Conservation (phyloP, 1,140 invertebrate species). For the Oryzaephilus surinamensis region DNA sequence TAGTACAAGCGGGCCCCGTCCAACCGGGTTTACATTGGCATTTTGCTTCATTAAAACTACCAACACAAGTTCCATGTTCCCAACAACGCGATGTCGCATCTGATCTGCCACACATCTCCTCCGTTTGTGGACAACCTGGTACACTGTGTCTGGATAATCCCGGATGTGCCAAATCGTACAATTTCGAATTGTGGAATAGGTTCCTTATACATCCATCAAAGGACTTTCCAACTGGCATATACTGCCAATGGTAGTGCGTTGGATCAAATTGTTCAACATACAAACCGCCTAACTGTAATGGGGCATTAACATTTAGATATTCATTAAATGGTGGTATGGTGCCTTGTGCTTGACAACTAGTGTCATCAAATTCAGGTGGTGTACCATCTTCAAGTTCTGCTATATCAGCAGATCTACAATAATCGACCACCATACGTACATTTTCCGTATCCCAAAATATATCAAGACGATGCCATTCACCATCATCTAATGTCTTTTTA, state of each 20-base stretch:
- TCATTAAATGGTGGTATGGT: slow-evolving; percentile 90
- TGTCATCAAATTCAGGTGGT: slow-evolving; percentile 74
- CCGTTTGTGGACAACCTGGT: slow-evolving; percentile 81
- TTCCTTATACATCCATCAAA: slow-evolving; percentile 95
- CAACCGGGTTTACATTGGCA: slow-evolving; percentile 90
- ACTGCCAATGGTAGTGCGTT: slow-evolving; percentile 73
- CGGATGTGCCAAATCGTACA: slow-evolving; percentile 85
- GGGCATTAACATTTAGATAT: slow-evolving; percentile 92
- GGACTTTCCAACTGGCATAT: slow-evolving; percentile 74
- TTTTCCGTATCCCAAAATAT: slow-evolving; percentile 91
- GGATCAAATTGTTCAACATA: slow-evolving; percentile 80
- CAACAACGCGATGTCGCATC: slow-evolving; percentile 73
- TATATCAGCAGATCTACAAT: slow-evolving; percentile 77
- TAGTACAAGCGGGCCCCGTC: slow-evolving; percentile 77
- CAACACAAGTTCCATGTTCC: slow-evolving; percentile 90
- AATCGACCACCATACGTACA: slow-evolving; percentile 84
- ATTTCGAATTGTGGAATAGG: slow-evolving; percentile 88
- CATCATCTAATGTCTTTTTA: slow-evolving; percentile 77
- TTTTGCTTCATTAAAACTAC: slow-evolving; percentile 73
- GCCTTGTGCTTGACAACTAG: slow-evolving; percentile 77
- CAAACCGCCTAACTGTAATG: slow-evolving; percentile 85
- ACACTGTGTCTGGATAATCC: slow-evolving; percentile 73
- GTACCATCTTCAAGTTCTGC: slow-evolving; percentile 80
- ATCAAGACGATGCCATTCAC: slow-evolving; percentile 92
- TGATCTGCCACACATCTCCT: slow-evolving; percentile 73